Evolutionary conservation across 2,797 vertebrate species (phyloP), one percentile per base, ranked within the genome.

Genomic region (Lycodopsis pacificus): DNA sequence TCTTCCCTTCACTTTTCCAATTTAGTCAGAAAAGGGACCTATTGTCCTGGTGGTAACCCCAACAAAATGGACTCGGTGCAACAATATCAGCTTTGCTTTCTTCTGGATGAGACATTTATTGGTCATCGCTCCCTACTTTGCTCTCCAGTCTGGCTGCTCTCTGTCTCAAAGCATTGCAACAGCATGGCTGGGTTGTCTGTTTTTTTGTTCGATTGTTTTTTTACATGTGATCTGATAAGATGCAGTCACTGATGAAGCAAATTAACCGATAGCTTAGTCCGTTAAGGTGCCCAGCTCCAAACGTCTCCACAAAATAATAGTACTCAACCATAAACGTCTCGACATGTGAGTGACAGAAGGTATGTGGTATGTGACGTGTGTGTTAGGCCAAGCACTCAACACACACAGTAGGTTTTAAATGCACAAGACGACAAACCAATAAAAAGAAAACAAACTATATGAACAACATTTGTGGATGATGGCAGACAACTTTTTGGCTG

Each of bases 71-170:
- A 38, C 76, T 66, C 8, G 2, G 19, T 54, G 63, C 59, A 72
- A 67, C 73, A 20, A 34, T n/a, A n/a, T 66, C 4, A 15, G n/a
- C 46, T 68, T 51, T 65, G 57, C 38, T 57, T 59, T 53, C 7
- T 64, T 66, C 46, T 36, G 17, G 27, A 68, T 34, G 25, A 56
- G 25, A 64, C 54, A 76, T 62, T 70, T 65, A 70, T 34, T 69
- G 63, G 49, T 42, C 34, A 71, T 79, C 32, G 3, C 8, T 32
- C 40, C 1, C 42, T 17, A 17, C 30, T 32, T 25, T 67, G 11
- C 25, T 73, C 40, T 78, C 9, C n/a, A 27, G 40, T 71, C 40
- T 32, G 3, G 46, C 44, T 70, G 17, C 73, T 62, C 9, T 46
- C 27, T 57, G 30, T 71, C 34, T 65, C 15, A 9, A 67, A 69